Percentiles rank a stretch among this genome's conserved stretches.
phyloP scores from a whole-genome alignment of 2,888 invertebrate genomes.

The Athrips mouffetella region DNA sequence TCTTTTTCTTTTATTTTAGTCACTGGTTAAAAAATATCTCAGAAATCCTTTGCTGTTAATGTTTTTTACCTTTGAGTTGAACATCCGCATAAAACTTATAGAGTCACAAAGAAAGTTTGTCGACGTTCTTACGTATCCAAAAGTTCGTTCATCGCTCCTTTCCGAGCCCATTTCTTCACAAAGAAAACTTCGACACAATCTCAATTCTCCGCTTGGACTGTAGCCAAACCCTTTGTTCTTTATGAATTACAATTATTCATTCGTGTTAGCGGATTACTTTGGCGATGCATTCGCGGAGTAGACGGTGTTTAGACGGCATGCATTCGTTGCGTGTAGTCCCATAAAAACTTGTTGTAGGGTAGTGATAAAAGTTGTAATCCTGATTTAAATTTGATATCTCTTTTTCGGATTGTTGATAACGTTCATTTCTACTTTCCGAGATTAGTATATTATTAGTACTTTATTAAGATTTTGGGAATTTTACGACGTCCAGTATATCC shows the following conservation, averaged over 20 bases:
- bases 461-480: too few species aligned
- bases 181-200: constrained; percentile 9
- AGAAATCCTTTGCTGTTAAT: too few species aligned
- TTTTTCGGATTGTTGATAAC: too few species aligned
- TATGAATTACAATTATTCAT: constrained; percentile 11
- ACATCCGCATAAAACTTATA: background rate
- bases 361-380: too few species aligned
- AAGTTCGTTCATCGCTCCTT: background rate
- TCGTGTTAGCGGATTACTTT: constrained; percentile 23
- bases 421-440: too few species aligned
- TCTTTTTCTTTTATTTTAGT: too few species aligned
- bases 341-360: background rate
- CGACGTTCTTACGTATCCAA: background rate
- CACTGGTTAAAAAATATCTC: too few species aligned
- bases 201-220: constrained; percentile 10
- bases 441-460: too few species aligned
- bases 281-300: constrained; percentile 20
- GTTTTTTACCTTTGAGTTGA: too few species aligned
- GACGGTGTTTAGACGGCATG: background rate
- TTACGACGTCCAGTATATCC: too few species aligned
- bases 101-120: background rate
- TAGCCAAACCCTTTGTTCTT: constrained; percentile 17
- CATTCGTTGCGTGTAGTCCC: background rate
- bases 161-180: constrained; percentile 8
- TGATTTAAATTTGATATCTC: too few species aligned